A percentile compares a stretch with the other conserved stretches of the same genome.
These are phyloP conservation scores for Elaphurus davidianus DNA, from an alignment of 2,113 vertebrate species.

Conservation along the genomic window DNA sequence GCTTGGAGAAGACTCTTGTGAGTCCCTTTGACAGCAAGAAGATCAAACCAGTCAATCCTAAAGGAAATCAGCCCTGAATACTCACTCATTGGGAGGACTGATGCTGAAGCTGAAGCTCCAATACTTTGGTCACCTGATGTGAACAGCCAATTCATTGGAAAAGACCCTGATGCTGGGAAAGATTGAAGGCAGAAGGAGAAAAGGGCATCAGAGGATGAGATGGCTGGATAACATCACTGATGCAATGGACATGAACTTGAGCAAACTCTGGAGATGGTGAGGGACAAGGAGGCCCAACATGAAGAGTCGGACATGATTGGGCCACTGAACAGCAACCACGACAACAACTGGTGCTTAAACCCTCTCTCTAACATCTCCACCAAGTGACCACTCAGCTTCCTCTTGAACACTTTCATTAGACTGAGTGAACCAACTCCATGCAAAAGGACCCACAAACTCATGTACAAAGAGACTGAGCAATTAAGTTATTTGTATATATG, in stretches of 20 bases:
- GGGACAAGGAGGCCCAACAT: not conserved
- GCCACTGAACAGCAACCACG: not conserved
- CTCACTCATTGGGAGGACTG: not conserved
- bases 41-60: not conserved
- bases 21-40: not conserved
- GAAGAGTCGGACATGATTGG: not conserved
- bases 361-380: not conserved
- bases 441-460: not conserved
- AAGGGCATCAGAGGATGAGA: not conserved
- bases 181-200: not conserved
- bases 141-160: not conserved
- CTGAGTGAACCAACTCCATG: not conserved
- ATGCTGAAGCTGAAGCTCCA: not conserved
- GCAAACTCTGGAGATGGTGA: not conserved
- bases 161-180: not conserved
- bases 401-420: not conserved
- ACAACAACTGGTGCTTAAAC: not conserved
- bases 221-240: not conserved
- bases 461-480: not conserved
- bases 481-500: not conserved
- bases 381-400: not conserved
- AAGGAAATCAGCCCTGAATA: not conserved
- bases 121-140: not conserved
- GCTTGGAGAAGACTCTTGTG: not conserved
- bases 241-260: not conserved